Evolutionary conservation across 2,888 invertebrate species (phyloP), one percentile per base, ranked within the genome.

Genomic region (Meliscaeva auricollis): DNA sequence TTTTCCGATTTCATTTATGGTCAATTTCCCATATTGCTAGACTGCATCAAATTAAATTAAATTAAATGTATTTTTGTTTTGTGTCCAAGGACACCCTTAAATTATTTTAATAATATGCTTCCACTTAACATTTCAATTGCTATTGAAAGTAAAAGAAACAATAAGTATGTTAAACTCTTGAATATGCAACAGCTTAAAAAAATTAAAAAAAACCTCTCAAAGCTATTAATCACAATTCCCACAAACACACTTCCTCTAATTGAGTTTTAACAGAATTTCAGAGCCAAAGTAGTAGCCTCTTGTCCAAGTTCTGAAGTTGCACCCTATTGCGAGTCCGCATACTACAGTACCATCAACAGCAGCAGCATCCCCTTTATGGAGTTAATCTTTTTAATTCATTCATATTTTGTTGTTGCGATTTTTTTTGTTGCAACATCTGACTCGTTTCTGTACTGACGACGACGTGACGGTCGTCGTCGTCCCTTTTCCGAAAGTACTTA

Each of bases 211-310:
- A 8, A 35, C 35, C 9, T 5, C 11, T 15, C 4, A 26, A 44
- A 6, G 44, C 46, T 62, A 30, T 46, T 62, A 62, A 62, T 62
- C 62, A 15, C 41, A 44, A 46, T 38, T 30, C 46, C n/a, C 22
- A 17, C 66, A 50, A 58, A 54, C 56, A 72, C 64, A 72, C 74
- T 79, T 68, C 22, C 35, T 32, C 46, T 58, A 66, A 79, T 68
- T 74, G 74, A 79, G 58, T 56, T 46, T 38, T 30, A 60, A 38
- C 9, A 52, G 35, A 66, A 35, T 32, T 50, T 17, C 13, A 52
- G 9, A 35, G 46, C 22, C 9, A 35, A 32, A 52, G 35, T n/a
- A 52, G 35, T n/a, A 62, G 35, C 50, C 66, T 35, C 66, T 66
- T 50, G 66, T 66, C 66, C 66, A 35, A 66, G 38, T 73, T 62